Base-by-base conservation (phyloP, 2,888 invertebrate genomes). In the Volucella zonaria region DNA sequence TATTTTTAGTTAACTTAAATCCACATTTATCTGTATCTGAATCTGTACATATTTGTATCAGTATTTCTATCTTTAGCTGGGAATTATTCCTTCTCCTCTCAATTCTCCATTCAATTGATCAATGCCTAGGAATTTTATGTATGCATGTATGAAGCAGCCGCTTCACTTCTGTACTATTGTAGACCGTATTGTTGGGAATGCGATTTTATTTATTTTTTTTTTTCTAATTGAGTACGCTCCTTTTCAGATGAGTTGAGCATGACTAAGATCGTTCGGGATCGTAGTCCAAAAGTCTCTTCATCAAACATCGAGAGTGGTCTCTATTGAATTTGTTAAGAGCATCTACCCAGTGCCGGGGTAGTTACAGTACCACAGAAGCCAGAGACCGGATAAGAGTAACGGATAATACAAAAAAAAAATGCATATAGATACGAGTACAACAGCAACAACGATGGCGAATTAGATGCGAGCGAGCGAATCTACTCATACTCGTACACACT, bases 201-300 rank as follows among this genome's bases (percentile, higher is more conserved):
- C 9, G 67, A 67, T 66, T 71, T 67, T 40, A 18, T 2, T 23
- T 23, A 2, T 23, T 23, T 23, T 23, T 23, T 23, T 82, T 67
- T 18, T 58, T 70, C 52, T 52, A 73, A 82, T 82, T 82, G 82
- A 82, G 62, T 51, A 67, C 49, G 67, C 61, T 74, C 54, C 23
- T 15, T 54, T 40, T 18, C 54, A 61, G 40, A 52, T 15, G 61
- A 31, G 6, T 31, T 31, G 6, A 31, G 18, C 40, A 71, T 77
- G 66, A 73, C 82, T 78, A 76, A 82, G 81, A 66, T 54, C 64
- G 42, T 11, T 64, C 40, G 42, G 31, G 31, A 31, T 31, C 31
- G 31, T 31, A 31, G 31, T 31, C 31, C 31, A 31, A 31, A 31
- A 31, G 31, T 31, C 31, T 31, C 31, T 31, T 31, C 6, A 31